phyloP scores from a whole-genome alignment of 2,797 vertebrate species.

The Melanotaenia pygmaea region DNA sequence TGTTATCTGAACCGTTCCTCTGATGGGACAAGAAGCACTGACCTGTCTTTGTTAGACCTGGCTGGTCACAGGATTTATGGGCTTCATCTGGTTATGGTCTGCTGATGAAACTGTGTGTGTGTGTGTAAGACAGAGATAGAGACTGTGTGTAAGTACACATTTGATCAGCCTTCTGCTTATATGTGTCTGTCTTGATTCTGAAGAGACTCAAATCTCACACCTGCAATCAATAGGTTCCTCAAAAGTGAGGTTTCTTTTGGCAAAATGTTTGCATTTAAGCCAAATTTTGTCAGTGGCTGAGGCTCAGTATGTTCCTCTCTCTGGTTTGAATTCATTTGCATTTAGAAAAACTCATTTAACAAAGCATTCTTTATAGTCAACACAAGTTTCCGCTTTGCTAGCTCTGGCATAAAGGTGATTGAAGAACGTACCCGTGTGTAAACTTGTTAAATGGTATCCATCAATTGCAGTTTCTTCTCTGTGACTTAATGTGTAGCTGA shows the following conservation, averaged over 20 bases:
- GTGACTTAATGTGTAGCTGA: conserved; percentile 78
- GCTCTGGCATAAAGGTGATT: conserved; percentile 57
- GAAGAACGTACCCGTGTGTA: conserved; percentile 70
- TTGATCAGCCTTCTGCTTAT: conserved; percentile 53
- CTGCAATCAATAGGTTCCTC: conserved; percentile 16
- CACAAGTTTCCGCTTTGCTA: conserved; percentile 48
- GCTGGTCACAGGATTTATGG: conserved; percentile 80
- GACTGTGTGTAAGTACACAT: conserved; percentile 54
- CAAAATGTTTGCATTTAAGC: conserved; percentile 34
- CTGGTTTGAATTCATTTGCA: conserved; percentile 69
- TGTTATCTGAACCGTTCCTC: conserved; percentile 75
- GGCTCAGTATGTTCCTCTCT: conserved; percentile 30
- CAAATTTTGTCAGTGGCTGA: conserved; percentile 39
- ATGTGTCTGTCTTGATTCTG: conserved; percentile 31
- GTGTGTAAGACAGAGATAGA: conserved; percentile 1
- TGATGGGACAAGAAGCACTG: conserved; percentile 73
- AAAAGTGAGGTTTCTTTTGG: conserved; percentile 29
- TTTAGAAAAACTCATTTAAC: conserved; percentile 62
- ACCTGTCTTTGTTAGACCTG: conserved; percentile 78
- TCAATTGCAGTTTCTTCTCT: conserved; percentile 78
- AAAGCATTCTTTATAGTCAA: conserved; percentile 60
- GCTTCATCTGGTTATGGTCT: conserved; percentile 72
- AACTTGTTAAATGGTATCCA: conserved; percentile 77
- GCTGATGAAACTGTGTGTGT: conserved; percentile 53
- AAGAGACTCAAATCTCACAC: conserved; percentile 26